phyloP scores from a whole-genome alignment of 2,797 vertebrate genomes.

The Ceyx erithaca region DNA sequence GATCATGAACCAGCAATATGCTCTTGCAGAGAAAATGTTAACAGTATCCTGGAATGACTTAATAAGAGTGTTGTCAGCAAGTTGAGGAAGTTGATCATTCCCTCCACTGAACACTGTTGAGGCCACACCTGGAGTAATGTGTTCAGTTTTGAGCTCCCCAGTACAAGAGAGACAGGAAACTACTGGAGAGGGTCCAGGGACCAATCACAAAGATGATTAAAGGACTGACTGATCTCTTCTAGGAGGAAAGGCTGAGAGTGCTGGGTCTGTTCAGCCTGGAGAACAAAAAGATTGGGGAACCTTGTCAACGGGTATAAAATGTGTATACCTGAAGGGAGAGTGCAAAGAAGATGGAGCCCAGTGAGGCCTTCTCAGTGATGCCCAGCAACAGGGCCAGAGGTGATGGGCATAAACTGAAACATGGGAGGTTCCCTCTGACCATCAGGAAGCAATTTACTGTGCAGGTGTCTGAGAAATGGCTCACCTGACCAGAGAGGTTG shows the following conservation, averaged over 20 bases:
- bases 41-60: not conserved
- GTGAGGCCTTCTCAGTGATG: not conserved
- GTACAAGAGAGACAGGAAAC: not conserved
- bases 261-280: not conserved
- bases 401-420: not conserved
- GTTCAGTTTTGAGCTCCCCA: not conserved
- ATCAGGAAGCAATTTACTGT: not conserved
- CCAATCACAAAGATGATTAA: not conserved
- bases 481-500: not conserved
- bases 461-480: not conserved
- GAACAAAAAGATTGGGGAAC: not conserved
- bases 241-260: not conserved
- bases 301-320: not conserved
- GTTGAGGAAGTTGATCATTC: not conserved
- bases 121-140: not conserved
- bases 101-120: not conserved
- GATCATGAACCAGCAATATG: not conserved
- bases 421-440: not conserved
- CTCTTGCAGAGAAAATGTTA: not conserved
- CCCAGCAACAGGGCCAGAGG: not conserved
- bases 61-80: not conserved
- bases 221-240: not conserved
- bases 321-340: not conserved
- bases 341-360: not conserved
- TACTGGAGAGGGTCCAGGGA: not conserved